phyloP scores from a whole-genome alignment of 2,113 vertebrate species.

The Pygoscelis adeliae region DNA sequence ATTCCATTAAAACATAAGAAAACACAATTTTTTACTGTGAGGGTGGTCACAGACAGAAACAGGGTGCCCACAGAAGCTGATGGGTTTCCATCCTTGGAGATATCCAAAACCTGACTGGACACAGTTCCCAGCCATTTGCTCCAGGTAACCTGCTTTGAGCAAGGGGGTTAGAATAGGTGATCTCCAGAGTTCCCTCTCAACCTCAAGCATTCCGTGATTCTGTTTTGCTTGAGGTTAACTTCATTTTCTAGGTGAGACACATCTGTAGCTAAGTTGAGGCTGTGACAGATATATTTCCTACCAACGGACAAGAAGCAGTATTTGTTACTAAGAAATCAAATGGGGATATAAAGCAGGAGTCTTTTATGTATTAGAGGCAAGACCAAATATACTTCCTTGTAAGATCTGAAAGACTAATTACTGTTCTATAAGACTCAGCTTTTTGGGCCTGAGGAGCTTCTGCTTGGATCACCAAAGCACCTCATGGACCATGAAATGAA shows the following conservation, averaged over 20 bases:
- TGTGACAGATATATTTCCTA: neutral
- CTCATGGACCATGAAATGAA: neutral
- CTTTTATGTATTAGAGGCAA: neutral
- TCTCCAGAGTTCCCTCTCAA: neutral
- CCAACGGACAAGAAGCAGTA: neutral
- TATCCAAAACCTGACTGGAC: neutral
- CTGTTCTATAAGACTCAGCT: neutral
- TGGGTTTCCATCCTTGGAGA: neutral
- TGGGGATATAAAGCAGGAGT: neutral
- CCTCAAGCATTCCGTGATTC: neutral
- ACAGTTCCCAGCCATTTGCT: neutral
- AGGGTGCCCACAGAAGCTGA: neutral
- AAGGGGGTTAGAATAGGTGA: neutral
- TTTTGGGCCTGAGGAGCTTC: neutral
- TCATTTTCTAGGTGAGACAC: neutral
- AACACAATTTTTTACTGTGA: neutral
- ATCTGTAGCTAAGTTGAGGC: neutral
- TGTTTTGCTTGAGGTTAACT: neutral
- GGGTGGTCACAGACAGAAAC: neutral
- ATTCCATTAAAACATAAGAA: neutral
- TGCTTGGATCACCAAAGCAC: neutral
- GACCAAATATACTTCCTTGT: neutral
- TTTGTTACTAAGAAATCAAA: neutral
- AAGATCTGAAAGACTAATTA: neutral
- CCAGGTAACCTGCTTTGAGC: neutral